Evolutionary conservation across 2,797 vertebrate genomes (phyloP).

Genomic region (Thripadectes ignobilis): DNA sequence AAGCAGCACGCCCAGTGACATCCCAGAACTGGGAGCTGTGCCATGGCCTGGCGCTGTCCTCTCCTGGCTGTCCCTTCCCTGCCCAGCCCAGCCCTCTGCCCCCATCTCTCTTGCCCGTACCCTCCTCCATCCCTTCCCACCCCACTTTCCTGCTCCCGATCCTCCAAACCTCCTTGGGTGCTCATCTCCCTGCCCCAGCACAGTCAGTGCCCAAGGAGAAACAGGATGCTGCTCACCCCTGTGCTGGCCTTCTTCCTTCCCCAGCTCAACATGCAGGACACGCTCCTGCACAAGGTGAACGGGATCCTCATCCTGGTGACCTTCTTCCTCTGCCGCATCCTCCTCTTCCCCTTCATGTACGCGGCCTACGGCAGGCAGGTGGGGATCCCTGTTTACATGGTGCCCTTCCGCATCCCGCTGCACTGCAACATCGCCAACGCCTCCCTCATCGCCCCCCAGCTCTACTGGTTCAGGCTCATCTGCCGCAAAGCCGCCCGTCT

Average conservation of each 20-base stretch:
- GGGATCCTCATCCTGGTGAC: conserved; percentile 88
- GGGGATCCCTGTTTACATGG: conserved; percentile 83
- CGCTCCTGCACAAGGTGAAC: conserved; percentile 90
- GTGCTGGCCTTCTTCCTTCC: not conserved
- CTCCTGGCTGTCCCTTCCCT: not conserved
- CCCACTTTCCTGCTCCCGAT: not conserved
- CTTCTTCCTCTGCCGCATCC: conserved; percentile 93
- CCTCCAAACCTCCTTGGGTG: not conserved
- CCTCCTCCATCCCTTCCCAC: not conserved
- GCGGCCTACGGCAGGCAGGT: conserved; percentile 85
- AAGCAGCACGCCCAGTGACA: not conserved
- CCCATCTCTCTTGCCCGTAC: not conserved
- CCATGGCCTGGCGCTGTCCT: not conserved
- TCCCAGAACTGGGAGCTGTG: not conserved
- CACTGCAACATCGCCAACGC: conserved; percentile 87
- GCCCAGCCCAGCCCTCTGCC: not conserved
- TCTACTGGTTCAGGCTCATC: conserved; percentile 97
- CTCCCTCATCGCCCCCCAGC: conserved; percentile 91
- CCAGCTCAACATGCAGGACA: conserved; percentile 87
- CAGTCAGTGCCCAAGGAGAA: not conserved
- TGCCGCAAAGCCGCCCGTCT: conserved; percentile 89
- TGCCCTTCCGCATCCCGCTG: conserved; percentile 89
- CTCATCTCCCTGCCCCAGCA: not conserved
- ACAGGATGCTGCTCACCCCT: not conserved
- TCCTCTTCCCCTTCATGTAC: conserved; percentile 98